phyloP scores from a whole-genome alignment of 2,888 invertebrate genomes.

The Rutpela maculata region DNA sequence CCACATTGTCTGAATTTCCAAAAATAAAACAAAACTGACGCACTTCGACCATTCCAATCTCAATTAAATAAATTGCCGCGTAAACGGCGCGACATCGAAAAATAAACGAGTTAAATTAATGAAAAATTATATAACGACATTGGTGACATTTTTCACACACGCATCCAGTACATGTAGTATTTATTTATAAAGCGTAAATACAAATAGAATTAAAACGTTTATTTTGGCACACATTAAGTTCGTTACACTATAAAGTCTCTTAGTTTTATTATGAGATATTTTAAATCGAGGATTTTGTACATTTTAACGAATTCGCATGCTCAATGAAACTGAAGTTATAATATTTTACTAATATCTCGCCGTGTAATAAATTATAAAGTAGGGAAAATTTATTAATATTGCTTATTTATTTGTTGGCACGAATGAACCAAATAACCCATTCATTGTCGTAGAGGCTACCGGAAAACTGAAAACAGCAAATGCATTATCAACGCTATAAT shows the following conservation, averaged over 20 bases:
- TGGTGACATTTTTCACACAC: background rate
- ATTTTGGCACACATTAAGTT: background rate
- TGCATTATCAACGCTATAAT: background rate
- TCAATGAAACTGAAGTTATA: background rate
- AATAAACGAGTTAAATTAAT: background rate
- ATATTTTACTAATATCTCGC: background rate
- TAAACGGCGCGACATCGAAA: background rate
- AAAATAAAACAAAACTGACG: background rate
- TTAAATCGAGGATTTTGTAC: background rate
- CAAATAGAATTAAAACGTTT: slow-evolving; percentile 7
- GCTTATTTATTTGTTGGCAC: background rate
- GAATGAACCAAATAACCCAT: background rate
- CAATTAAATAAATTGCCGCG: background rate
- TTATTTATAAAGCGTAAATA: slow-evolving; percentile 4
- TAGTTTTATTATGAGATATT: background rate
- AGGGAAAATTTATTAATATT: background rate
- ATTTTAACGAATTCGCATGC: background rate
- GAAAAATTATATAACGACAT: background rate
- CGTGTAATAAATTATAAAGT: background rate
- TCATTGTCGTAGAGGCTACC: background rate
- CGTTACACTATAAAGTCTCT: background rate
- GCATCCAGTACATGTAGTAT: background rate
- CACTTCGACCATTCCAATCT: background rate
- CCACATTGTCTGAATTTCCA: background rate
- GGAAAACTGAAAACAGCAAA: background rate